Conservation (phyloP, 2,113 vertebrate species). For the Aptenodytes forsteri region DNA sequence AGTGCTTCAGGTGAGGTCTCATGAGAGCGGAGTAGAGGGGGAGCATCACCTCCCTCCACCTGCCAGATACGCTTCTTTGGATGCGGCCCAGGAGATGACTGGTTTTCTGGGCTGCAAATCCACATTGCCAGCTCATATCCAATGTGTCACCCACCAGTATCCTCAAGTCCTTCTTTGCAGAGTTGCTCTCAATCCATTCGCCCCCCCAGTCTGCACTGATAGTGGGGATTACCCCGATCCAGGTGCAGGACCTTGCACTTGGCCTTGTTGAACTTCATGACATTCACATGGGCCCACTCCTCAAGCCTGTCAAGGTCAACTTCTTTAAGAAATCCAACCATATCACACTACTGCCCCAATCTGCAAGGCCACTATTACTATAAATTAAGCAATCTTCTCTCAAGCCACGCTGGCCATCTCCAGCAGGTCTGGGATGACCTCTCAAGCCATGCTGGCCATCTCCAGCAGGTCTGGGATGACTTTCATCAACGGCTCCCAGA, state of each 20-base stretch:
- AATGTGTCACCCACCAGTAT: not conserved
- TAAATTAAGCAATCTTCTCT: not conserved
- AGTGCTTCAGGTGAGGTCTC: not conserved
- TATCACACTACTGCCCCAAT: not conserved
- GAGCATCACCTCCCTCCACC: not conserved
- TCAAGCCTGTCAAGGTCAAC: not conserved
- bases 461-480: not conserved
- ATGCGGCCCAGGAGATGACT: not conserved
- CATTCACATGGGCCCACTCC: not conserved
- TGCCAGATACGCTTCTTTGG: not conserved
- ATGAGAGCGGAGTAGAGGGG: rapidly evolving
- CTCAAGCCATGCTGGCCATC: not conserved
- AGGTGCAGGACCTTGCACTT: not conserved
- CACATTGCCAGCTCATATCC: rapidly evolving
- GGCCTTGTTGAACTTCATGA: not conserved
- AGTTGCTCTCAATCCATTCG: not conserved
- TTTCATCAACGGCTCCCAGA: not conserved
- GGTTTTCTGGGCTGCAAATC: not conserved
- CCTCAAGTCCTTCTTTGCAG: not conserved
- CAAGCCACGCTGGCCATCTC: not conserved
- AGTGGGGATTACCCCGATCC: rapidly evolving
- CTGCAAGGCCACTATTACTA: not conserved
- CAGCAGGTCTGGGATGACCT: not conserved
- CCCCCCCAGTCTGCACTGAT: not conserved
- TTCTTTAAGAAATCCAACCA: not conserved